Evolutionary conservation across 2,113 vertebrate species (phyloP).

Genomic region (Aleadryas rufinucha): DNA sequence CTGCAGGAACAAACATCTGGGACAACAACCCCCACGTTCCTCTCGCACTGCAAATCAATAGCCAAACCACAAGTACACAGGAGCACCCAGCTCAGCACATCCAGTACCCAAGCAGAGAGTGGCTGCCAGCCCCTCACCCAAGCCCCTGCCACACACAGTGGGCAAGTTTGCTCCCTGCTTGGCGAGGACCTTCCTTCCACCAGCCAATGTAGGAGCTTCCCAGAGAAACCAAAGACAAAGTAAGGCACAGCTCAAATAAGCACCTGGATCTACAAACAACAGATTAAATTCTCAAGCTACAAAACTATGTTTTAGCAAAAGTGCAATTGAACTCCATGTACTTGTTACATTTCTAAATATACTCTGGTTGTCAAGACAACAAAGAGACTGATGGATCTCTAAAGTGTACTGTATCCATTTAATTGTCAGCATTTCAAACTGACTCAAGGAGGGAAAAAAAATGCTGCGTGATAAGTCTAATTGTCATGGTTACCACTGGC

Average conservation of each 20-base stretch:
- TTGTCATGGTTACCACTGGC: slow-evolving; percentile 79
- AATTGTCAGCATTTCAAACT: slow-evolving; percentile 83
- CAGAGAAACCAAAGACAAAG: slow-evolving; percentile 35
- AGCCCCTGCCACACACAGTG: background rate
- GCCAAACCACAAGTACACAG: background rate
- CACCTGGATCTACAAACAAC: slow-evolving; percentile 75
- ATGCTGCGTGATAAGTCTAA: slow-evolving; percentile 76
- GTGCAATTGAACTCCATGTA: slow-evolving; percentile 82
- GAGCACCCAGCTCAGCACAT: background rate
- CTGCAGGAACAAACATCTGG: background rate
- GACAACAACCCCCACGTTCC: fast-evolving
- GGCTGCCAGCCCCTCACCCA: background rate
- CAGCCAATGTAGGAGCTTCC: background rate
- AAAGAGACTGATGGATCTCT: slow-evolving; percentile 81
- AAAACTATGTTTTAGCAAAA: slow-evolving; percentile 80
- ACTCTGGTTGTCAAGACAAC: slow-evolving; percentile 81
- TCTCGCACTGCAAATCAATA: background rate
- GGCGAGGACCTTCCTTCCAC: background rate
- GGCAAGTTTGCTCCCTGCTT: background rate
- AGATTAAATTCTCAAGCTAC: slow-evolving; percentile 78
- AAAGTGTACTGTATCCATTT: slow-evolving; percentile 77
- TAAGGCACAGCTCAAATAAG: slow-evolving; percentile 55
- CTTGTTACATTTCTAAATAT: slow-evolving; percentile 88
- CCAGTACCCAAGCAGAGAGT: fast-evolving
- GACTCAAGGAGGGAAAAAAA: slow-evolving; percentile 72